Base-by-base conservation (phyloP, 2,797 vertebrate species). In the Mastacembelus armatus region DNA sequence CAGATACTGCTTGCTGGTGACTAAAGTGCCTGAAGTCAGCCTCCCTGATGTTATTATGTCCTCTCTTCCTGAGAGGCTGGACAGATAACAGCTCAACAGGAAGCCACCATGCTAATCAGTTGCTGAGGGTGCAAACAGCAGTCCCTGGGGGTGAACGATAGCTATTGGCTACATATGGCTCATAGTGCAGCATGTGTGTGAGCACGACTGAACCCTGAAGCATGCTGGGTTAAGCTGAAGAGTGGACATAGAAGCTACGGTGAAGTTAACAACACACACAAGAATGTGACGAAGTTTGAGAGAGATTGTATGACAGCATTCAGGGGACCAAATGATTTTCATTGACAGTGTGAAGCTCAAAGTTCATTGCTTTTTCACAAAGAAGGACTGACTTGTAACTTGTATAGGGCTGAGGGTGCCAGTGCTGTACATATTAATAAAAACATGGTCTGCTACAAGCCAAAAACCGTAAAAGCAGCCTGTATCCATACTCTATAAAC, bases 171-270 rank as follows among this genome's bases (percentile, higher is more conserved):
- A 79, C 76, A 68, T 10, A 6, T 48, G 38, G 73, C 71, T 78
- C 54, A 0, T 2, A 6, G 18, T 36, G 12, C 43, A 52, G 63
- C 30, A 50, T 52, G 49, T 50, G 67, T 74, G 68, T 2, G 44
- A 45, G 32, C 16, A 11, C 8, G 29, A 56, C 63, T 24, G 27
- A 33, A 66, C 71, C 86, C 47, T 65, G 66, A 51, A 71, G 80
- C 88, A 79, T 70, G 81, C 80, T 84, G 78, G 50, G 76, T 65
- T 72, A 77, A 51, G 58, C 68, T 69, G 57, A 47, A 49, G 51
- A 64, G 12, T 49, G 45, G 63, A 74, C 39, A 38, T 18, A 27
- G 64, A 22, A 54, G 36, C 9, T 3, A 38, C 10, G 16, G 49
- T 4, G 72, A 58, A 65, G 26, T 59, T 59, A 48, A 56, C 50